Base-by-base conservation (phyloP, 2,888 invertebrate species). In the Ceraclea dissimilis region DNA sequence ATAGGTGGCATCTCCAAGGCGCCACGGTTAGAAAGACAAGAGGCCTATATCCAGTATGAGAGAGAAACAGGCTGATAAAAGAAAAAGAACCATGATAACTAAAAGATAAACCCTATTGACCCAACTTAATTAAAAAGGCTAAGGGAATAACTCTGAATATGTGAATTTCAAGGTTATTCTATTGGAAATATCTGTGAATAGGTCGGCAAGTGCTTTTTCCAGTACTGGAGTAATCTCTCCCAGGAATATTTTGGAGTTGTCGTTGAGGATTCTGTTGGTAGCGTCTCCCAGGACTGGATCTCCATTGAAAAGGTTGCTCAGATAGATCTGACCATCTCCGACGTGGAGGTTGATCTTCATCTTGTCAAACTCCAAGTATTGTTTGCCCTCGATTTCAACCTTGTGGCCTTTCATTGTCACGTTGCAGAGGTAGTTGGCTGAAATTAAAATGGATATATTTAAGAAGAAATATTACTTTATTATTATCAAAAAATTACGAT, bases 181-280 rank as follows among this genome's bases (percentile, higher is more conserved):
- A 65, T 86, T 86, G 0, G 86, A 83, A 66, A 85, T 83, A 60
- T 81, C 80, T 1, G 85, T 84, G 64, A 87, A 84, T 57, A 84
- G 79, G 49, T 83, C 80, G 2, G 81, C 78, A 46, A 86, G 73
- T 16, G 83, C 77, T 46, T 75, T 70, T 65, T 86, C 85, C 65
- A 86, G 66, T 19, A 80, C 81, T 6, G 86, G 86, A 60, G 76
- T 79, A 63, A 87, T 79, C 70, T 86, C 85, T 60, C 81, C 78
- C n/a, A 86, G 66, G 64, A 87, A 82, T 1, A 85, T 70, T 59
- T 80, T 80, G 21, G 82, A 81, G 68, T 86, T 86, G 44, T 84
- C 81, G 64, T 83, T 84, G 58, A 87, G 75, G 49, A 85, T 79
- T 60, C 83, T 75, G 71, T 85, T 85, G 49, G 84, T 83, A 8